A percentile compares a stretch with the other conserved stretches of the same genome.
Conservation (phyloP, 2,113 vertebrate genomes). For the Mesocricetus auratus region DNA sequence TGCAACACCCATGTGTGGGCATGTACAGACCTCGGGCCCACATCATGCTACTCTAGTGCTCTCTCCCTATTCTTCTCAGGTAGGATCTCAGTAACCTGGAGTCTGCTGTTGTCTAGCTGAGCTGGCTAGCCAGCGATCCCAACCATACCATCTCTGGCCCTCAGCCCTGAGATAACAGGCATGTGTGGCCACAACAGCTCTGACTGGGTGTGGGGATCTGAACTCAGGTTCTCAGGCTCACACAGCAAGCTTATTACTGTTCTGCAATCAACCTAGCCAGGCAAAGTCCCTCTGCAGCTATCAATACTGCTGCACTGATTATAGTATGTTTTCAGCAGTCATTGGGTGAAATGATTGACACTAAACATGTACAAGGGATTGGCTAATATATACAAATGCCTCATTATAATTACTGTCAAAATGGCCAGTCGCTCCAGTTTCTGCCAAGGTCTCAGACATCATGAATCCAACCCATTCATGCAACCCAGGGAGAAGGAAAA, state of each 20-base stretch:
- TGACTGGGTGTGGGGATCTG: background rate
- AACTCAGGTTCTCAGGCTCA: background rate
- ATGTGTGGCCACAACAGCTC: accelerated
- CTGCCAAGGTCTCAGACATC: constrained; percentile 15
- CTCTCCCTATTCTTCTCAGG: background rate
- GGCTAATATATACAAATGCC: background rate
- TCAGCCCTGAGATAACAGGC: background rate
- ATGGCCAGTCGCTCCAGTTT: background rate
- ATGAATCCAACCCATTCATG: background rate
- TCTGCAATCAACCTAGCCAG: background rate
- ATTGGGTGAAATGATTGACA: background rate
- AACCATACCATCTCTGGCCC: background rate
- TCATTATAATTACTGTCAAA: background rate
- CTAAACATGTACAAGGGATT: background rate
- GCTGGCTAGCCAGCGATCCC: background rate
- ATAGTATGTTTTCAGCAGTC: background rate
- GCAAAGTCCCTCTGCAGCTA: constrained; percentile 42
- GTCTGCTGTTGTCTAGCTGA: background rate
- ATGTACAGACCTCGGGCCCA: background rate
- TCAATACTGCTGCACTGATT: constrained; percentile 26
- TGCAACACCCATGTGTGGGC: background rate
- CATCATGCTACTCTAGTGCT: background rate
- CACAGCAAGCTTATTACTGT: background rate
- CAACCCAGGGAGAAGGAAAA: too few species aligned
- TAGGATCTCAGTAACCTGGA: background rate